Evolutionary conservation across 2,797 vertebrate genomes (phyloP).

Genomic region (Cephalopachus bancanus): DNA sequence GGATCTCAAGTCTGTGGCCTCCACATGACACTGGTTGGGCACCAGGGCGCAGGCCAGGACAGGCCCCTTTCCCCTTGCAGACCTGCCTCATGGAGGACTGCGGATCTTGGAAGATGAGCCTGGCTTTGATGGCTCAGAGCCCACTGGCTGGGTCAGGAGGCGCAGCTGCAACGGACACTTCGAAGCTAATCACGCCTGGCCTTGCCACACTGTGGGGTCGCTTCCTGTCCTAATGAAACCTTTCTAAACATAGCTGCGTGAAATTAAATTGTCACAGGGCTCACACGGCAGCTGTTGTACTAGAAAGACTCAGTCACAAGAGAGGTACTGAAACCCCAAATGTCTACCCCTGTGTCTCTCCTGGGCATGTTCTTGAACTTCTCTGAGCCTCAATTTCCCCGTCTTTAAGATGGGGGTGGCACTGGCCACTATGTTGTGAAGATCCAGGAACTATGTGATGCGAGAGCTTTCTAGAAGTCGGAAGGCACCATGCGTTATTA

Average conservation of each 20-base stretch:
- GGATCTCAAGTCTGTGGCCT: neutral
- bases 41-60: neutral
- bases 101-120: rapidly evolving
- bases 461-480: neutral
- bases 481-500: neutral
- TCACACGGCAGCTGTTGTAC: neutral
- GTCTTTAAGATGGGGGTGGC: neutral
- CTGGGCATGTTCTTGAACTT: neutral
- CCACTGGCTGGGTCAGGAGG: neutral
- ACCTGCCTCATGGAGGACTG: no score
- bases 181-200: neutral
- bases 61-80: neutral
- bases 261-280: neutral
- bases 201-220: neutral
- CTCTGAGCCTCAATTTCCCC: neutral
- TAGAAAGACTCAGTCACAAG: neutral
- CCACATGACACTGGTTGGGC: neutral
- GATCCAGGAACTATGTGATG: neutral
- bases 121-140: no score
- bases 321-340: neutral
- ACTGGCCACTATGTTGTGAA: neutral
- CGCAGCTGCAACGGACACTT: neutral
- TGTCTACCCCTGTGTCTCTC: neutral
- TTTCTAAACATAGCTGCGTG: conserved; percentile 53
- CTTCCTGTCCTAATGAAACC: conserved; percentile 61